Evolutionary conservation across 1,140 invertebrate genomes (phyloP).

Genomic region (Drosophila repletoides): DNA sequence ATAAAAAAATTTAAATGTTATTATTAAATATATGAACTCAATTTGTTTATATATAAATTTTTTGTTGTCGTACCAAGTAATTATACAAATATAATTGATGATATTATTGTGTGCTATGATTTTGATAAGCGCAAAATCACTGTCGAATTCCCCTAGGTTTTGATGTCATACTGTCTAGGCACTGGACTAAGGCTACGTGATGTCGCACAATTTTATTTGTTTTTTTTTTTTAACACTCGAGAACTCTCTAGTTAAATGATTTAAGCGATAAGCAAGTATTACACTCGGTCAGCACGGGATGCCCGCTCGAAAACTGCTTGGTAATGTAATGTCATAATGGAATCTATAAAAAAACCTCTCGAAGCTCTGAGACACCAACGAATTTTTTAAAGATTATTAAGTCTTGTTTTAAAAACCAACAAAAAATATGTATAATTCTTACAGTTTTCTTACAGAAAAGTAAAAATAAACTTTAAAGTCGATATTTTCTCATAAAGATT

Average conservation of each 20-base stretch:
- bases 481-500: too few species aligned
- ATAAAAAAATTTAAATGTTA: neutral
- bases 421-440: too few species aligned
- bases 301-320: neutral
- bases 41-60: neutral
- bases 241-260: neutral
- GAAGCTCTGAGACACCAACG: too few species aligned
- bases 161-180: too few species aligned
- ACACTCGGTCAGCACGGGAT: neutral
- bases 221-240: neutral
- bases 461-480: too few species aligned
- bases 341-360: too few species aligned
- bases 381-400: too few species aligned
- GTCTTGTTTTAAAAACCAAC: too few species aligned
- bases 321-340: neutral
- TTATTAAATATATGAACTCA: neutral
- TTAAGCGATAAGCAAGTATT: neutral
- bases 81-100: neutral
- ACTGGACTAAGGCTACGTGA: neutral
- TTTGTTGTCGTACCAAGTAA: neutral
- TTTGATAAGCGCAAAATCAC: neutral
- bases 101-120: neutral
- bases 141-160: too few species aligned
- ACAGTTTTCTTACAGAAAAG: too few species aligned
- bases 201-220: neutral